Percentiles rank a stretch among this genome's conserved stretches.
phyloP scores from a whole-genome alignment of 2,888 invertebrate genomes.

The Chrysina gloriosa region DNA sequence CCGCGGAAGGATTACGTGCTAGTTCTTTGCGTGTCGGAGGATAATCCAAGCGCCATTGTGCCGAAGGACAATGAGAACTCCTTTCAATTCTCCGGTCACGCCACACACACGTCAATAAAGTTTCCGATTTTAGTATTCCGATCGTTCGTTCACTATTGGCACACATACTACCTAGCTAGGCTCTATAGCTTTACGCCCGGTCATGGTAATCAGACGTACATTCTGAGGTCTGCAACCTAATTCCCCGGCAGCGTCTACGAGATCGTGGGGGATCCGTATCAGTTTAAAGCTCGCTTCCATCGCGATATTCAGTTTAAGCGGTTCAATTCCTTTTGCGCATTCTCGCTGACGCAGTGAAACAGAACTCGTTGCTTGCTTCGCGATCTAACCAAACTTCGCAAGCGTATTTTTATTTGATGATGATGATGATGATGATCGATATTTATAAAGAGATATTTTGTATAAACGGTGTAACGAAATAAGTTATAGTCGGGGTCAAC shows the following conservation, averaged over 20 bases:
- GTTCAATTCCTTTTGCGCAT: too few relatives aligned
- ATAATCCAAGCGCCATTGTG: slow-evolving; percentile 57
- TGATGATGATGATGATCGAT: too few relatives aligned
- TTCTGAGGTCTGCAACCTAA: slow-evolving; percentile 28
- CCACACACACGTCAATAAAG: slow-evolving; percentile 50
- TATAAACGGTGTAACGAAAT: too few relatives aligned
- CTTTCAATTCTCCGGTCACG: slow-evolving; percentile 54
- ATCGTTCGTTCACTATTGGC: slow-evolving; percentile 15
- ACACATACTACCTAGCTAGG: slow-evolving; percentile 2
- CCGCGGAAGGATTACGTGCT: slow-evolving; percentile 54
- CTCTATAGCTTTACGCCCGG: slow-evolving; percentile 6
- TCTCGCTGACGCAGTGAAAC: too few relatives aligned
- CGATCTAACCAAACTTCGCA: too few relatives aligned
- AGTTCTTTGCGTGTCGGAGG: slow-evolving; percentile 55
- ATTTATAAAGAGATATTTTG: too few relatives aligned
- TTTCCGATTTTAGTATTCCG: slow-evolving; percentile 46
- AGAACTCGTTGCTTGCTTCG: too few relatives aligned
- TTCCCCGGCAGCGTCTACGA: slow-evolving; percentile 6
- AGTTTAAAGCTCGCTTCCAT: too few relatives aligned
- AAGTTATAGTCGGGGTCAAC: too few relatives aligned
- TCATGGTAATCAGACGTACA: slow-evolving; percentile 29
- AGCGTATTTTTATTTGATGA: too few relatives aligned
- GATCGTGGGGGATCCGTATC: too few relatives aligned
- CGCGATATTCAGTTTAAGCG: too few relatives aligned
- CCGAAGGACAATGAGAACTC: slow-evolving; percentile 56